These are phyloP conservation scores for Hipposideros larvatus DNA, from an alignment of 2,797 vertebrate genomes.

Conservation along the genomic window DNA sequence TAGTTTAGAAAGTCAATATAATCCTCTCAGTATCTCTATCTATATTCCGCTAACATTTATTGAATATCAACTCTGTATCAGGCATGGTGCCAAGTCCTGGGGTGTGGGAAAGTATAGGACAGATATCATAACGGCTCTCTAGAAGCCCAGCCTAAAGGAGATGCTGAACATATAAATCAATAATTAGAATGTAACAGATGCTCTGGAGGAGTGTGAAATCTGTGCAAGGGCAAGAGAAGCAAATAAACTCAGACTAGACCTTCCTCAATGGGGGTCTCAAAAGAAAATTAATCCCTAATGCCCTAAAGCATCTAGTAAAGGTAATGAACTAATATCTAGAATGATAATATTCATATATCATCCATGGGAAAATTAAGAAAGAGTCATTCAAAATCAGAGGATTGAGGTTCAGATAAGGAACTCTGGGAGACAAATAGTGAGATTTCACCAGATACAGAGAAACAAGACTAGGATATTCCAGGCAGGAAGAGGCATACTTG, in stretches of 20 bases:
- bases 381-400: conserved; percentile 1
- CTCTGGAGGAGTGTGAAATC: not conserved
- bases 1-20: not conserved
- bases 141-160: not conserved
- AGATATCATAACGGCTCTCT: not conserved
- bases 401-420: not conserved
- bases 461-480: not conserved
- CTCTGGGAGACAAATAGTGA: not conserved
- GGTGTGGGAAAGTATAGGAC: not conserved
- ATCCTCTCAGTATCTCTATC: not conserved
- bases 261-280: not conserved
- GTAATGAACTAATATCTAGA: conserved; percentile 3
- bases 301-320: not conserved
- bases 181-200: not conserved
- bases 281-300: not conserved
- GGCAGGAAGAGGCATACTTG: not conserved
- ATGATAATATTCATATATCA: not conserved
- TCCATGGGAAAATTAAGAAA: not conserved
- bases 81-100: not conserved
- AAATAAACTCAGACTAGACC: not conserved
- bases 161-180: not conserved
- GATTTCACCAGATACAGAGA: not conserved
- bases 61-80: not conserved
- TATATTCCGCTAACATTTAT: not conserved
- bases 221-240: not conserved